phyloP scores from a whole-genome alignment of 2,113 vertebrate genomes.

The Trinectes maculatus region DNA sequence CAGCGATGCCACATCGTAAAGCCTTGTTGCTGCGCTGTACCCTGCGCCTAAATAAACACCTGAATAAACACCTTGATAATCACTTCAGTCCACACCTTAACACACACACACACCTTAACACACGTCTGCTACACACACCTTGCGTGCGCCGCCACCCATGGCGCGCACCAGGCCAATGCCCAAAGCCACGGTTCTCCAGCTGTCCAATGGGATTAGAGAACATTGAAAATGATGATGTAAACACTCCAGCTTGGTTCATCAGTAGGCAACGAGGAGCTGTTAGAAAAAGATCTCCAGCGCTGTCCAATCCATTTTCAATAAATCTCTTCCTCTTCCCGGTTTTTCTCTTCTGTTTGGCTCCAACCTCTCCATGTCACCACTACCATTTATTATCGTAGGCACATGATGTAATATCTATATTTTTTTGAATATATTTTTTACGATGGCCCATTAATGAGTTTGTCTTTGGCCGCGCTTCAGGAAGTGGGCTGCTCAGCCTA shows the following conservation, averaged over 20 bases:
- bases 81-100: slow-evolving; percentile 64
- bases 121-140: slow-evolving; percentile 52
- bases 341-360: slow-evolving; percentile 51
- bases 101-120: slow-evolving; percentile 41
- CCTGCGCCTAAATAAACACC: slow-evolving; percentile 74
- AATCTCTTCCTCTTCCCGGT: slow-evolving; percentile 54
- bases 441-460: slow-evolving; percentile 64
- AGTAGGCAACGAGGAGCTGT: slow-evolving; percentile 36
- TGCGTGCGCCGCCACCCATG: slow-evolving; percentile 42
- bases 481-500: slow-evolving; percentile 19
- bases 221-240: slow-evolving; percentile 42
- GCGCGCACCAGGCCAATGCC: slow-evolving; percentile 35
- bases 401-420: not conserved
- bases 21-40: slow-evolving; percentile 52
- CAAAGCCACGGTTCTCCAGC: slow-evolving; percentile 25
- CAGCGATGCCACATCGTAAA: slow-evolving; percentile 73
- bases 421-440: slow-evolving; percentile 50
- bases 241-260: slow-evolving; percentile 50
- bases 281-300: slow-evolving; percentile 46
- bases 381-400: slow-evolving; percentile 52
- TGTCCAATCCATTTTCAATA: slow-evolving; percentile 51
- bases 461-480: slow-evolving; percentile 55
- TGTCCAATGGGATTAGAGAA: slow-evolving; percentile 51
- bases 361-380: slow-evolving; percentile 23
- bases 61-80: slow-evolving; percentile 77